Base-by-base conservation (phyloP, 2,888 invertebrate genomes). In the Synanthedon formicaeformis region DNA sequence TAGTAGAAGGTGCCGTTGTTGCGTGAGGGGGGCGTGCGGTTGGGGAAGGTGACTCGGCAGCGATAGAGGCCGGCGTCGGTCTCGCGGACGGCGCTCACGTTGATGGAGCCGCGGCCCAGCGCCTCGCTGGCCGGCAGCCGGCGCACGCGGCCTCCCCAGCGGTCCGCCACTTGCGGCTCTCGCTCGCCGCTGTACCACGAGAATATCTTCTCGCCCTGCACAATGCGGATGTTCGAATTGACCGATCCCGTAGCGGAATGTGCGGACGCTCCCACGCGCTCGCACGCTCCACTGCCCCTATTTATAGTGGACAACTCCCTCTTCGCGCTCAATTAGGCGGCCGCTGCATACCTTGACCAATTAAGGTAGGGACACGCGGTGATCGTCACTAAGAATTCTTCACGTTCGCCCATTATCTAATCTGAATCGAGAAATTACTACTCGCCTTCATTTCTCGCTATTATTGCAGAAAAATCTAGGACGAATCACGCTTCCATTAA, bases 61-160 rank as follows among this genome's bases (percentile, higher is more conserved):
- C 96, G 94, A 84, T 95, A 97, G 91, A 95, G 94, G 61, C 97
- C 97, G 68, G 94, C 92, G 81, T 97, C 97, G 52, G 93, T 91
- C 80, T 96, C 96, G 58, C 94, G 90, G 64, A 97, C 95, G 61
- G 94, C 92, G 54, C 94, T 95, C 60, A 97, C 88, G 87, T 96
- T 96, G 64, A 96, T 91, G 62, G 94, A 92, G 62, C 92, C 94
- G 56, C 89, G 88, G 56, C 91, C 91, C 34, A 34, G 34, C 6
- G 8, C 34, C 10, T 34, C 34, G 34, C 8, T 10, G 10, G 34
- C 34, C 6, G 34, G 34, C 34, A 94, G 81, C 53, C 93, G 88
- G 58, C 90, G 90, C 62, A 95, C 90, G 58, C 96, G 90, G 34
- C 94, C 94, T 51, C 91, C 89, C 81, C 93, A 96, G 51, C 96